These are phyloP conservation scores for Pilophorus perplexus DNA, from an alignment of 2,888 invertebrate species.

Conservation along the genomic window DNA sequence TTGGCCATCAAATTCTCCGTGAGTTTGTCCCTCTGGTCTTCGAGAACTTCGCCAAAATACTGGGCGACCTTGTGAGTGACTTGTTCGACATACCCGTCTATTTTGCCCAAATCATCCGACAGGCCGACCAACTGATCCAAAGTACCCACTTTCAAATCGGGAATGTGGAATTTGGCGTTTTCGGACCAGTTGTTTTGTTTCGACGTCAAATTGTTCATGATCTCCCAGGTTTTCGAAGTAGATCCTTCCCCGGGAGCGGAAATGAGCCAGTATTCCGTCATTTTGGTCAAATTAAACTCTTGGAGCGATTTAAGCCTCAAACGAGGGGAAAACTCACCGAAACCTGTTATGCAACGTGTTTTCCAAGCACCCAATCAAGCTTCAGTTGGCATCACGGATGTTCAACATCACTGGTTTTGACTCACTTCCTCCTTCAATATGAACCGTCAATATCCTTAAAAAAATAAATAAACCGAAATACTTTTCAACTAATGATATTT, in stretches of 20 bases:
- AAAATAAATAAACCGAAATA: too few relatives aligned
- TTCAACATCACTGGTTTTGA: too few relatives aligned
- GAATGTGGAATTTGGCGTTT: slow-evolving; percentile 98
- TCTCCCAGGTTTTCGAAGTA: slow-evolving; percentile 96
- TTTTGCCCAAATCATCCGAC: slow-evolving; percentile 96
- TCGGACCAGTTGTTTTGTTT: slow-evolving; percentile 83
- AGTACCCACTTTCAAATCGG: slow-evolving; percentile 98
- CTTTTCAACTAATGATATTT: too few relatives aligned
- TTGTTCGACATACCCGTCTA: slow-evolving; percentile 92
- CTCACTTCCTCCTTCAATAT: too few relatives aligned
- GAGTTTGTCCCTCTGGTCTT: slow-evolving; percentile 94
- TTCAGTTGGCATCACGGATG: too few relatives aligned
- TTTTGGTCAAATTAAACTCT: too few relatives aligned
- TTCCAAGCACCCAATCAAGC: too few relatives aligned
- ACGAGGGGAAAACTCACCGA: too few relatives aligned
- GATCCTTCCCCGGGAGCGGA: slow-evolving; percentile 99
- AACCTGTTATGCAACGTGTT: too few relatives aligned
- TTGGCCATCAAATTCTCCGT: slow-evolving; percentile 96
- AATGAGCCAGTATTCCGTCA: slow-evolving; percentile 98
- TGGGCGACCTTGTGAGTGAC: slow-evolving; percentile 93
- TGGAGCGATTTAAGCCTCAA: too few relatives aligned
- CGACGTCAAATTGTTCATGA: slow-evolving; percentile 85
- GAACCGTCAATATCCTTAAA: too few relatives aligned
- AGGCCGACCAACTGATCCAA: slow-evolving; percentile 97
- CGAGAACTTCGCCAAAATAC: slow-evolving; percentile 94